Percentiles rank a stretch among this genome's conserved stretches.
Conservation (phyloP, 2,888 invertebrate species). For the Linnaemya vulpina region DNA sequence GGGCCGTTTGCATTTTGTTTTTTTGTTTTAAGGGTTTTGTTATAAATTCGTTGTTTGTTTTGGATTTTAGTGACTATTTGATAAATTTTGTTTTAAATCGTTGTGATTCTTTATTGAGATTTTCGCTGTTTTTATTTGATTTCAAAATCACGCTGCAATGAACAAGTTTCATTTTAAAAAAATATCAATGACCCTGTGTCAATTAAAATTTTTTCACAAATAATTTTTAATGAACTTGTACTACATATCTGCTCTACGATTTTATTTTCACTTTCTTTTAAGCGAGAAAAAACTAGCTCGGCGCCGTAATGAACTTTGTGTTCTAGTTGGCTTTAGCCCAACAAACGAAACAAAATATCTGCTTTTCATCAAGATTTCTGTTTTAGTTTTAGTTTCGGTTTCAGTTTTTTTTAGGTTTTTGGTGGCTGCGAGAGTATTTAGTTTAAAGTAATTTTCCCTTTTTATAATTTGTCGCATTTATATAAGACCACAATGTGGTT, state of each 20-base stretch:
- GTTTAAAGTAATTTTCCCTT: slow-evolving; percentile 32
- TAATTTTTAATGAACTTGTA: slow-evolving; percentile 64
- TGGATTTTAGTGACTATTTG: slow-evolving; percentile 16
- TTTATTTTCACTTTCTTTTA: slow-evolving; percentile 8
- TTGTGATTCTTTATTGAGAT: slow-evolving; percentile 33
- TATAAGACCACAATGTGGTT: slow-evolving; percentile 15
- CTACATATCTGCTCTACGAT: slow-evolving; percentile 19
- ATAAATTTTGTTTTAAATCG: slow-evolving; percentile 31
- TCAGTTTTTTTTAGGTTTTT: not conserved
- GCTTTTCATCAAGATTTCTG: slow-evolving; percentile 33
- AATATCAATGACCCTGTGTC: slow-evolving; percentile 60
- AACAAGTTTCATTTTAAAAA: slow-evolving; percentile 25
- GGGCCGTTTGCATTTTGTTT: not conserved
- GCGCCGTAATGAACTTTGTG: slow-evolving; percentile 68
- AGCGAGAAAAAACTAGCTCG: slow-evolving; percentile 47
- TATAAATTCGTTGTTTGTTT: slow-evolving; percentile 57
- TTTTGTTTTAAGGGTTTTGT: slow-evolving; percentile 39
- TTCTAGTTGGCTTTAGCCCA: slow-evolving; percentile 58
- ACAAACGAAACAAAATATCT: slow-evolving; percentile 18
- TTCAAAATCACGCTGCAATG: not conserved
- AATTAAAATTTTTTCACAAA: slow-evolving; percentile 37
- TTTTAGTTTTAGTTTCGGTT: slow-evolving; percentile 20
- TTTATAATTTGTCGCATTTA: slow-evolving; percentile 18
- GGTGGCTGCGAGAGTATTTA: not conserved
- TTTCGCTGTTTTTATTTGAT: slow-evolving; percentile 16